Evolutionary conservation across 2,888 invertebrate genomes (phyloP).

Genomic region (Meandrusa payeni): DNA sequence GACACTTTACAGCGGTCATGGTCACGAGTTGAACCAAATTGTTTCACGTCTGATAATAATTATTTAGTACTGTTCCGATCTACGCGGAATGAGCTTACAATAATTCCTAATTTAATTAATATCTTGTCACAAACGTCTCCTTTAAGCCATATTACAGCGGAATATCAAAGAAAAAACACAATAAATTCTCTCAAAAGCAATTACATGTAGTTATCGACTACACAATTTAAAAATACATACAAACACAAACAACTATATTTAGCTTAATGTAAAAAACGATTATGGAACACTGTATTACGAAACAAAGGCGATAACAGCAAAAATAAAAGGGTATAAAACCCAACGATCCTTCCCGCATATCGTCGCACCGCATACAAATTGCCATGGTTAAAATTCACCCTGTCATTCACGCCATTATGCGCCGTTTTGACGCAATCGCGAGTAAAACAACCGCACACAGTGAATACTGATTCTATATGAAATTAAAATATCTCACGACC

Average conservation of each 20-base stretch:
- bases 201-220: too few species aligned
- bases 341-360: constrained; percentile 45
- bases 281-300: background rate
- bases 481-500: background rate
- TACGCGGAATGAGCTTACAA: too few species aligned
- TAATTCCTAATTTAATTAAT: too few species aligned
- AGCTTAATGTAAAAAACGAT: background rate
- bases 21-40: too few species aligned
- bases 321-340: constrained; percentile 39
- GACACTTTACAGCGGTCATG: too few species aligned
- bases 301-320: constrained; percentile 25
- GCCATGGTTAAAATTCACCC: constrained; percentile 40
- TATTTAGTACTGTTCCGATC: too few species aligned
- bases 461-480: constrained; percentile 47
- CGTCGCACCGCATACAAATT: constrained; percentile 47
- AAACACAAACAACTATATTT: constrained; percentile 7
- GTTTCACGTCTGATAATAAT: too few species aligned
- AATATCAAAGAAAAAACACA: too few species aligned
- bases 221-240: too few species aligned
- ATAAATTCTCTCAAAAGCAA: too few species aligned
- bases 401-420: constrained; percentile 40
- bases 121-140: too few species aligned
- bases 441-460: constrained; percentile 34
- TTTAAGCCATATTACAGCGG: too few species aligned
- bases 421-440: constrained; percentile 44